Evolutionary conservation across 2,888 invertebrate genomes (phyloP).

Genomic region (Eristalinus sepulchralis): DNA sequence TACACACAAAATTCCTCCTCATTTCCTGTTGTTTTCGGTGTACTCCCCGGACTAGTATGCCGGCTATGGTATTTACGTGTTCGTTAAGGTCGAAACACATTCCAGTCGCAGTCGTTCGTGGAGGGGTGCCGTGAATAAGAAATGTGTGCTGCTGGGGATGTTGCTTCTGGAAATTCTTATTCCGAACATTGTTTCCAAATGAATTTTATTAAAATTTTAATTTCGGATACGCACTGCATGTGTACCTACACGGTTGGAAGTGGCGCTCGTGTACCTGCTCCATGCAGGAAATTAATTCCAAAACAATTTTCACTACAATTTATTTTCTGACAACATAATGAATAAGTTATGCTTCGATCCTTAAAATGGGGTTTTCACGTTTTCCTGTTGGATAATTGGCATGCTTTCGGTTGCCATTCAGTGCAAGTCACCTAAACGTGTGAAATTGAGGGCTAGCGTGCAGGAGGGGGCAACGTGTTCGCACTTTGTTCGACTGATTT

Average conservation of each 20-base stretch:
- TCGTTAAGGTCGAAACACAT: slow-evolving; percentile 7
- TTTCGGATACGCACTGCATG: slow-evolving; percentile 39
- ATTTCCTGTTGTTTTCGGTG: background rate
- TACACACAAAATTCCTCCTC: background rate
- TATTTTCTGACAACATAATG: slow-evolving; percentile 44
- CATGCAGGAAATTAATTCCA: slow-evolving; percentile 45
- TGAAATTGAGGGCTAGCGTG: no score
- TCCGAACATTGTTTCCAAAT: slow-evolving; percentile 44
- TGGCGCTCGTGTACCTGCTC: background rate
- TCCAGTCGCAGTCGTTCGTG: background rate
- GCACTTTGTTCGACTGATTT: no score
- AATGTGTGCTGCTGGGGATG: slow-evolving; percentile 11
- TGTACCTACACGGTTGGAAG: background rate
- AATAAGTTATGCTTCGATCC: slow-evolving; percentile 26
- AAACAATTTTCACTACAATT: slow-evolving; percentile 63
- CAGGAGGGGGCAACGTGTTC: no score
- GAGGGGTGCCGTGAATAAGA: slow-evolving; percentile 7
- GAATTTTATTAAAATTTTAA: slow-evolving; percentile 60
- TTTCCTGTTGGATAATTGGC: background rate
- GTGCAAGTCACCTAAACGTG: no score
- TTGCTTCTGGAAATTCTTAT: slow-evolving; percentile 35
- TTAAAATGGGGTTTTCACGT: slow-evolving; percentile 24
- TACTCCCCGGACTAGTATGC: background rate
- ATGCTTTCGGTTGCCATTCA: background rate
- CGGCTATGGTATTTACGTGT: slow-evolving; percentile 19